A percentile compares a stretch with the other conserved stretches of the same genome.
Conservation (phyloP, 2,797 vertebrate genomes). For the Naso thynnoides region DNA sequence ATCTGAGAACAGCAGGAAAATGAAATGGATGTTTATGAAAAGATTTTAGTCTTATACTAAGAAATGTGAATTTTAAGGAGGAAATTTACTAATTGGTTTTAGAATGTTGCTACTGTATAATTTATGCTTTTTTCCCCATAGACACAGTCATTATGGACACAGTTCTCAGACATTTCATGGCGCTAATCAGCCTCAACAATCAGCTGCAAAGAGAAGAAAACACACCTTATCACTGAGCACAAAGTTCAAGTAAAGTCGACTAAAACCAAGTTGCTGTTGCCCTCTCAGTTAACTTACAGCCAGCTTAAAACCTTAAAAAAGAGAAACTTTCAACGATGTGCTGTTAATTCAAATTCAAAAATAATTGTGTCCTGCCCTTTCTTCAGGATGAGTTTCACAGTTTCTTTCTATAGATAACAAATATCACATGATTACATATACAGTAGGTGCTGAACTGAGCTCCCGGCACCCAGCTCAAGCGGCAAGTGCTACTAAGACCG, state of each 20-base stretch:
- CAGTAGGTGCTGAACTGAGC: slow-evolving; percentile 11
- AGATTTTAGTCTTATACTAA: slow-evolving; percentile 1
- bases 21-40: slow-evolving; percentile 21
- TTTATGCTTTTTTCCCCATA: background rate
- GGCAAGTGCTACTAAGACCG: slow-evolving; percentile 9
- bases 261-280: background rate
- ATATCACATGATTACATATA: slow-evolving; percentile 19
- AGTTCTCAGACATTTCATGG: background rate
- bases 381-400: background rate
- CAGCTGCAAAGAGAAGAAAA: background rate
- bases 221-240: background rate
- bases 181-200: no score
- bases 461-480: slow-evolving; percentile 8
- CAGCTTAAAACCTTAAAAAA: background rate
- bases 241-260: background rate
- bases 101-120: background rate
- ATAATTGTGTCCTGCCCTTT: background rate
- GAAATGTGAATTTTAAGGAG: background rate
- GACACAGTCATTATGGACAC: background rate
- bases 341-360: background rate
- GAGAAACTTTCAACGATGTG: background rate
- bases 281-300: slow-evolving; percentile 1
- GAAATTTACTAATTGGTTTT: background rate
- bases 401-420: slow-evolving; percentile 7
- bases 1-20: slow-evolving; percentile 32